Evolutionary conservation across 2,113 vertebrate genomes (phyloP), one percentile per base, ranked within the genome.

Genomic region (Brachyhypopomus occidentalis): DNA sequence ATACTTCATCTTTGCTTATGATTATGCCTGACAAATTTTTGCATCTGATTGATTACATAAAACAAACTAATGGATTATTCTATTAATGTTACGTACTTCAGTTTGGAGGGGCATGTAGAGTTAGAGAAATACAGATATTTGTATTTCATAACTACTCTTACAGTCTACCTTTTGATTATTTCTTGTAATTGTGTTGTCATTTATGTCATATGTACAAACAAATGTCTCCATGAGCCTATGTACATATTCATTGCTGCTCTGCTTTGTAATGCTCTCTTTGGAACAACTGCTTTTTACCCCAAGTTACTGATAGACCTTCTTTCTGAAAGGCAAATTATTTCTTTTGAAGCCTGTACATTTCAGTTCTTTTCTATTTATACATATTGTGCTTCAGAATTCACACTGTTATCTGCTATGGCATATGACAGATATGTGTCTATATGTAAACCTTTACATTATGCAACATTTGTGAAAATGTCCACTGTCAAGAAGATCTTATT

Each of bases 351-450:
- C 0, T 79, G 77, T 60, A 0, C 22, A 11, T 55, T 79, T 27
- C 67, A 79, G 77, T 22, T 55, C 9, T 45, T 7, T 27, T 71
- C 41, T 30, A 30, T 60, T 71, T 59, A 79, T 12, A 19, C 11
- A 12, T 71, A 79, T 41, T n/a, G 5, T 36, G 17, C n/a, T 3
- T 70, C 66, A 25, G 77, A 79, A 66, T 79, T 79, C 17, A 60
- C 66, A 1, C 55, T 79, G 34, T 45, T 79, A 58, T 59, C 66
- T 41, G 66, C n/a, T 5, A 79, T 79, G 77, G 77, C 77, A 16
- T 79, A 79, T 78, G 76, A 74, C 72, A 74, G 72, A 56, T 78
- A 78, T 36, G 63, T 78, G 11, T 78, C 76, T 20, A 79, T 79
- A 23, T 79, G 77, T 79, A 79, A 72, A 48, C 77, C 77, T 25